Evolutionary conservation across 2,113 vertebrate genomes (phyloP), one percentile per base, ranked within the genome.

Genomic region (Rhinolophus sinicus): DNA sequence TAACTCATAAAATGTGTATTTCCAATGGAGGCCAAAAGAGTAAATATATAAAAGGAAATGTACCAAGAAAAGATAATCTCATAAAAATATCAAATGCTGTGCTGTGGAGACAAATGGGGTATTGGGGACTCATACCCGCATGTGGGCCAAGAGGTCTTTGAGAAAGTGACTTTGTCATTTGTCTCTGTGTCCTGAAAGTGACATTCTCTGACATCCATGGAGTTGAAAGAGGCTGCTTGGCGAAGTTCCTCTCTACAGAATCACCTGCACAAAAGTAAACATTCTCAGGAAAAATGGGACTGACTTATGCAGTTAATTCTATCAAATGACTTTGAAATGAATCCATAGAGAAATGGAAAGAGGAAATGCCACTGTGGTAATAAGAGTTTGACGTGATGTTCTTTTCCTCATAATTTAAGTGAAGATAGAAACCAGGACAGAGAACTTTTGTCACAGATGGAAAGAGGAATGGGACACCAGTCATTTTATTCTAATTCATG

Each of bases 401-500:
- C 84, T 95, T 87, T 80, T 75, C 52, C 52, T n/a, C 19, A 4
- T 62, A 67, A 96, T 93, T 94, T 91, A 87, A 92, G 40, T 40
- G n/a, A 76, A 92, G 60, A 38, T 47, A 92, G 69, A 90, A 96
- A 90, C 30, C 16, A n/a, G 82, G 73, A 83, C 92, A 84, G n/a
- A 60, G 69, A 77, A 96, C 58, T 97, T 93, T 40, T 83, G 90
- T 56, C 33, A 33, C 64, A 81, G 84, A 85, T 58, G 54, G 69
- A 50, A 96, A 52, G 44, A 97, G 58, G 87, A 86, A 95, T 77
- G 84, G 58, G 5, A 90, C 9, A 72, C 26, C 58, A 88, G 80
- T 88, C 84, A 85, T 88, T 93, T 93, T 94, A 26, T 84, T 95
- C 87, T 90, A 88, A 96, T 96, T 87, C 70, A 75, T 95, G 75